Percentiles rank a stretch among this genome's conserved stretches.
Evolutionary conservation across 2,888 invertebrate genomes (phyloP).

Genomic region (Nymphalis urticae): DNA sequence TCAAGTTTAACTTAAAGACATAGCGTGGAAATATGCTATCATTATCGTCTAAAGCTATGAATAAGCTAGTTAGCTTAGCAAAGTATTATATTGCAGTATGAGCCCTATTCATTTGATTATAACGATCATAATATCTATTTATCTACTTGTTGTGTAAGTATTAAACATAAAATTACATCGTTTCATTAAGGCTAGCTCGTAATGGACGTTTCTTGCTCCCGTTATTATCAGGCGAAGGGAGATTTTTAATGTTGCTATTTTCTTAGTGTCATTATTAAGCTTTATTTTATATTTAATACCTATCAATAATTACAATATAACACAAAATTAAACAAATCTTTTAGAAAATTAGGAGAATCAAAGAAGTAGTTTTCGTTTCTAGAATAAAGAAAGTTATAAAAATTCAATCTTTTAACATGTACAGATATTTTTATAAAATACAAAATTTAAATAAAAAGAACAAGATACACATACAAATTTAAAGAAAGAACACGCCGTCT

Average conservation of each 20-base stretch:
- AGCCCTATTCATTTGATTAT: constrained; percentile 11
- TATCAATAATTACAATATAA: too few species aligned
- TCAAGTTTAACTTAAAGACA: not conserved
- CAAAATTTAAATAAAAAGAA: too few species aligned
- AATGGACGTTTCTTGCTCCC: constrained; percentile 12
- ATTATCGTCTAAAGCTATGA: constrained; percentile 24
- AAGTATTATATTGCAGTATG: constrained; percentile 9
- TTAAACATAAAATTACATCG: constrained; percentile 6
- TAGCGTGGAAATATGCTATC: constrained; percentile 22
- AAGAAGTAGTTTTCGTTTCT: too few species aligned
- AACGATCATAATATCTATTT: constrained; percentile 7
- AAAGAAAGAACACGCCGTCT: too few species aligned
- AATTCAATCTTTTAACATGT: not conserved
- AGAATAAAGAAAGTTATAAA: too few species aligned
- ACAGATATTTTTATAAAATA: too few species aligned
- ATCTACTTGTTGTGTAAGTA: not conserved
- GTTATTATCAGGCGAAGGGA: constrained; percentile 13
- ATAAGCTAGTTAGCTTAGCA: constrained; percentile 21
- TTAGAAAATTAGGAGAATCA: too few species aligned
- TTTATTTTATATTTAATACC: not conserved
- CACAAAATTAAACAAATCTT: too few species aligned
- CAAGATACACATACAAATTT: too few species aligned
- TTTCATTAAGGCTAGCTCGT: not conserved
- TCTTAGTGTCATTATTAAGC: not conserved
- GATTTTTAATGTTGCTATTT: constrained; percentile 6